Evolutionary conservation across 2,888 invertebrate species (phyloP), one percentile per base, ranked within the genome.

Genomic region (Epinotia bilunana): DNA sequence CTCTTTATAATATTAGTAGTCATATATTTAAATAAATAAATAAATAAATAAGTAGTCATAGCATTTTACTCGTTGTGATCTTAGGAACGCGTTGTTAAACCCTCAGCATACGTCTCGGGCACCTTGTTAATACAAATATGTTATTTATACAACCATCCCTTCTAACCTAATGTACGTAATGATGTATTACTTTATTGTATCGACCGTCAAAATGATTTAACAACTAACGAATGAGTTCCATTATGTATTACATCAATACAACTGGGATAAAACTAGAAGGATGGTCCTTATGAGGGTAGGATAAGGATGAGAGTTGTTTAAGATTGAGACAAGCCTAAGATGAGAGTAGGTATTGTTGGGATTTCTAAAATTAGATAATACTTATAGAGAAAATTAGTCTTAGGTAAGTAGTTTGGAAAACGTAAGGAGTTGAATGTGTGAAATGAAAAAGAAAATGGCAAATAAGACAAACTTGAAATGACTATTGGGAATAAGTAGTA

Each of bases 151-250:
- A 53, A 53, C n/a, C 53, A 53, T 53, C n/a, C 53, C 6, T 39
- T 39, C 3, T 46, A 67, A 67, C 53, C 23, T 70, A n/a, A 58
- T 46, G 28, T 6, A 13, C 61, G 16, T 46, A 63, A 64, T 72
- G 63, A 72, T 72, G 43, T 72, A 72, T 57, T 18, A 72, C 64
- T 46, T n/a, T 43, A 55, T n/a, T 57, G 57, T 64, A 64, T 64
- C 63, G 62, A 43, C 63, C 64, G 63, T 72, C 72, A 64, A 55
- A n/a, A 57, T 62, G 70, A 62, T 61, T 62, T 43, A 72, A 43
- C 39, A 43, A 63, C 33, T 55, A 57, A 55, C 64, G 20, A 64
- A 63, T 23, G 28, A 43, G 49, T 16, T 20, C 68, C 68, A 57
- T 55, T 46, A n/a, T 13, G 71, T 28, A 28, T 12, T 72, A n/a